Base-by-base conservation (phyloP, 2,797 vertebrate species). In the Argya squamiceps region DNA sequence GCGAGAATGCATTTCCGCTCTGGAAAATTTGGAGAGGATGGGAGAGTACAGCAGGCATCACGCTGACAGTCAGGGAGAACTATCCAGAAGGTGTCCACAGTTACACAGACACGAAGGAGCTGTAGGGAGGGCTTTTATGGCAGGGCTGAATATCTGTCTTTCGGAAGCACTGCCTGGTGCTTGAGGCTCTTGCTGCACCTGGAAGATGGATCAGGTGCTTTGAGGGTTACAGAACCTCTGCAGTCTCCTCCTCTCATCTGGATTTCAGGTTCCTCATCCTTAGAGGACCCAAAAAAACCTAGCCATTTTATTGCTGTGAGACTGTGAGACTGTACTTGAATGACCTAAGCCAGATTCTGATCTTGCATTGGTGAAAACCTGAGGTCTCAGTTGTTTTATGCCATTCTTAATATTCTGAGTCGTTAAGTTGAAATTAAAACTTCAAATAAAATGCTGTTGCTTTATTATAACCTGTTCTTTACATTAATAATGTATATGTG, bases 1-100 rank as follows among this genome's bases (percentile, higher is more conserved):
- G 94, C 91, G 95, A 95, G 94, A 97, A 94, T 93, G 96, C 95
- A 90, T 97, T 98, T 98, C 97, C 94, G 81, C 84, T 77, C 58
- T 58, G 91, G 91, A 93, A 96, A 94, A 75, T 63, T 59, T 88
- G 83, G 68, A 53, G 60, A 84, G 78, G 69, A 37, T 70, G 69
- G 65, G 56, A 78, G 37, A 70, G 44, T 70, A 27, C 30, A 80
- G 86, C 44, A 39, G 92, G 59, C 80, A n/a, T 32, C 17, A 27
- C 3, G 3, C 22, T 0, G 4, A 30, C 17, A 46, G 44, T 9
- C 16, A 19, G 49, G 58, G 43, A 84, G 55, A 36, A 1, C 27
- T 55, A 10, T 18, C 81, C 49, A 55, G 58, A 65, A 78, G 27
- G 34, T 9, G 27, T 52, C 46, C 47, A 20, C 50, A 29, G 12